Evolutionary conservation across 2,113 vertebrate species (phyloP).

Genomic region (Vanacampus margaritifer): DNA sequence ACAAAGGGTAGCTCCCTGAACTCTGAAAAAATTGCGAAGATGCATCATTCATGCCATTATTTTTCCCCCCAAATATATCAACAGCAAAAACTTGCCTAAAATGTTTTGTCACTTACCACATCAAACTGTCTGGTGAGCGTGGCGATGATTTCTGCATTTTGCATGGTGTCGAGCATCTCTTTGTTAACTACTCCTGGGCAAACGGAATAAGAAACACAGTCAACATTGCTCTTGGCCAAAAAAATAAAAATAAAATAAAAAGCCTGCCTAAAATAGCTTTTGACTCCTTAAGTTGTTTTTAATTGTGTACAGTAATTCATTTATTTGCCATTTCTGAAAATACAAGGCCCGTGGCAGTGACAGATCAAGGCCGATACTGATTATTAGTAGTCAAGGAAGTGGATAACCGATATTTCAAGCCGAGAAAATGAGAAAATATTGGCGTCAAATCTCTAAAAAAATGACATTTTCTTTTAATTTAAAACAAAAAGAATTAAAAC

Average conservation of each 20-base stretch:
- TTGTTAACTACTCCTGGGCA: conserved; percentile 75
- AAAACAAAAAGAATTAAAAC: no score
- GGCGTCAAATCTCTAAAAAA: no score
- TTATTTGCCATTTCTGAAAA: background rate
- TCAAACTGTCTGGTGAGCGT: conserved; percentile 80
- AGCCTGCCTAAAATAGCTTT: background rate
- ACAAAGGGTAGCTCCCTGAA: conserved; percentile 78
- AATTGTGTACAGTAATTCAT: background rate
- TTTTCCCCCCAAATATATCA: no score
- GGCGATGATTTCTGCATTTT: conserved; percentile 83
- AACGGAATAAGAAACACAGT: background rate
- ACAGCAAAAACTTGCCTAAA: background rate
- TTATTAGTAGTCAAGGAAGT: no score
- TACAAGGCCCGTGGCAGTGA: background rate
- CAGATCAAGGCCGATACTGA: background rate
- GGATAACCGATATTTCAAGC: no score
- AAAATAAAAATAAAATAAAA: background rate
- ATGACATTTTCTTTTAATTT: no score
- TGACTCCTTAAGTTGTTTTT: background rate
- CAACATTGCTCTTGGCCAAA: background rate
- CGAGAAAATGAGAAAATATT: no score
- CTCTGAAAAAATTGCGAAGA: conserved; percentile 61
- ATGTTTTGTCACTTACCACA: background rate
- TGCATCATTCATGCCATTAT: background rate
- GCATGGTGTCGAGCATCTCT: conserved; percentile 78